Percentiles rank a stretch among this genome's conserved stretches.
Evolutionary conservation across 1,140 invertebrate species (phyloP).

Genomic region (Pseudomyrmex cubaensis): DNA sequence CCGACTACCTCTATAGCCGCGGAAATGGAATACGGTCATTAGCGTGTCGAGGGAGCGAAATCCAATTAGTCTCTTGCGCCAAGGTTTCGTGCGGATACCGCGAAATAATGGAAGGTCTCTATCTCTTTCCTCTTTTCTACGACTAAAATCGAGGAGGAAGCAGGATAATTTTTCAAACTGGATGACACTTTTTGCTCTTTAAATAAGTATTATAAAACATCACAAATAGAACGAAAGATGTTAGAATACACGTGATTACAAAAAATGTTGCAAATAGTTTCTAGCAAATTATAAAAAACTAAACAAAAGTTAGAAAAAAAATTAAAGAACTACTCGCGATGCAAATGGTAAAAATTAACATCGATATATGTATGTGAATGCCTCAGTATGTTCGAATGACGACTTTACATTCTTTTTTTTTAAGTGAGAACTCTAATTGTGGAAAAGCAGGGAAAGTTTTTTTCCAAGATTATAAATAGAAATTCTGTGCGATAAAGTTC

Average conservation of each 20-base stretch:
- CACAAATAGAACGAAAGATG: background rate
- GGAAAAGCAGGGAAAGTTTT: no score
- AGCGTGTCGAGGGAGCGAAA: slow-evolving; percentile 69
- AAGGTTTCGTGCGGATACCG: slow-evolving; percentile 64
- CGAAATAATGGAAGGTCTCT: slow-evolving; percentile 54
- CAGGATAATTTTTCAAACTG: background rate
- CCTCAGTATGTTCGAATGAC: no score
- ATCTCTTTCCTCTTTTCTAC: background rate
- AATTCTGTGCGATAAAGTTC: no score
- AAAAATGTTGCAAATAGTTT: background rate
- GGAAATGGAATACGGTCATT: slow-evolving; percentile 75
- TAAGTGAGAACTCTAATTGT: no score
- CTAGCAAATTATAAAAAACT: no score
- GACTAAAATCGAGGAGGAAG: slow-evolving; percentile 25
- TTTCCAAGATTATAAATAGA: no score
- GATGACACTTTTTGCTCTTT: background rate
- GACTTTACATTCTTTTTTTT: no score
- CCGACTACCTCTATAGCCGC: slow-evolving; percentile 64
- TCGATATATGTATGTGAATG: no score
- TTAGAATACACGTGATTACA: background rate
- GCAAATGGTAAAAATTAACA: no score
- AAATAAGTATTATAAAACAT: background rate
- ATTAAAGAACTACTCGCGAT: no score
- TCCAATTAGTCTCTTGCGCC: slow-evolving; percentile 72
- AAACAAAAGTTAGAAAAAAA: no score